Base-by-base conservation (phyloP, 2,888 invertebrate species). In the Halictus ligatus region DNA sequence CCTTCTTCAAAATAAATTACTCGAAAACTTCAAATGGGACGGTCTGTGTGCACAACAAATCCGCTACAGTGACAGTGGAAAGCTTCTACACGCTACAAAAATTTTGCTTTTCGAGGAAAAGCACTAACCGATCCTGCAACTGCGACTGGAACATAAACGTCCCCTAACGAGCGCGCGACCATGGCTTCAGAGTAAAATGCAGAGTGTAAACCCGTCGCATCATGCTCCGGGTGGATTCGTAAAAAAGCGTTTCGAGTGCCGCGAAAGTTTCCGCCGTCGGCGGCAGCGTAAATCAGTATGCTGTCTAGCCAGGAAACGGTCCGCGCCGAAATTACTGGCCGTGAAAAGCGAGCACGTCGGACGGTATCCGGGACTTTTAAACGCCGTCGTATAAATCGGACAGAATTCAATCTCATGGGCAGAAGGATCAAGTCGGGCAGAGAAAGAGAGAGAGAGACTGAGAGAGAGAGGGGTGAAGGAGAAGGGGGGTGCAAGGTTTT, bases 371-470 rank as follows among this genome's bases (percentile, higher is more conserved):
- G 50, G 60, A 69, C 58, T 60, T 84, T 76, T 77, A 58, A 83
- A 67, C 73, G 83, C 25, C 12, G 21, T 60, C 48, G 25, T 50
- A 40, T 71, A 74, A 86, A 77, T 77, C 75, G 43, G 35, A 25
- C 7, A 25, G 54, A 67, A 78, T 86, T 72, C 78, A 85, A 85
- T 85, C 85, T 76, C 64, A n/a, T 60, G 71, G 58, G 12, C 40
- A 46, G 15, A 60, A 64, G 78, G 77, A 78, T 82, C 80, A n/a
- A 71, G 35, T 40, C 40, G 40, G 15, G 18, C 35, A 67, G n/a
- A n/a, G 58, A 58, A 10, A n/a, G 54, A n/a, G 50, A 2, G 0
- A 2, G 48, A 15, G n/a, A n/a, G n/a, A n/a, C n/a, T n/a, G n/a
- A n/a, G n/a, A n/a, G n/a, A n/a, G n/a, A n/a, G n/a, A 15, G 15